Base-by-base conservation (phyloP, 2,888 invertebrate genomes). In the Drosophila rellima region DNA sequence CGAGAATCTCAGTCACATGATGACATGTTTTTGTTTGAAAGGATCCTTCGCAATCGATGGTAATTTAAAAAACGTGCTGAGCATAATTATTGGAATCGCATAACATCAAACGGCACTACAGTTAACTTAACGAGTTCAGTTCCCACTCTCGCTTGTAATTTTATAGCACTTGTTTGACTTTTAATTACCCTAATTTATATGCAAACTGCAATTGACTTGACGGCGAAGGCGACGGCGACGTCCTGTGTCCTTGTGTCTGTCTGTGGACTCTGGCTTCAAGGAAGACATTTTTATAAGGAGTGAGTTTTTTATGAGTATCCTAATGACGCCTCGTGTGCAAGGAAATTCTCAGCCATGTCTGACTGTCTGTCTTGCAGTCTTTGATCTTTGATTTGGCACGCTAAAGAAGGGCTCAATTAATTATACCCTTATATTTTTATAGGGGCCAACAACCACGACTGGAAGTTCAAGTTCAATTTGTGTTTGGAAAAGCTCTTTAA, bases 161-260 rank as follows among this genome's bases (percentile, higher is more conserved):
- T 74, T 42, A 65, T 66, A 50, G 56, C 70, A 66, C 80, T 86
- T 83, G 77, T 66, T 63, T 45, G 51, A 52, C 73, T 60, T 68
- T 86, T 83, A 83, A 82, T 85, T 73, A 75, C 68, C 61, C 65
- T 75, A 78, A 85, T 80, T 85, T 82, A 70, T 71, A 82, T 78
- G 70, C 66, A 73, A 80, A 67, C 67, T 86, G 83, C 80, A 83
- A 68, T 68, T 73, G 72, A 67, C 74, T 56, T 15, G 39, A 37
- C 20, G 45, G 37, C 50, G 48, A 23, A 10, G 57, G 11, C 8
- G 29, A 37, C 37, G 10, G 5, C 15, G 39, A 13, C 15, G n/a
- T 26, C 7, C 45, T 23, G 31, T 37, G 42, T 31, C n/a, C 5
- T 35, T 29, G 23, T 31, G 42, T 42, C 17, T 7, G 44, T n/a